Base-by-base conservation (phyloP, 2,113 vertebrate genomes). In the Tragelaphus imberbis region DNA sequence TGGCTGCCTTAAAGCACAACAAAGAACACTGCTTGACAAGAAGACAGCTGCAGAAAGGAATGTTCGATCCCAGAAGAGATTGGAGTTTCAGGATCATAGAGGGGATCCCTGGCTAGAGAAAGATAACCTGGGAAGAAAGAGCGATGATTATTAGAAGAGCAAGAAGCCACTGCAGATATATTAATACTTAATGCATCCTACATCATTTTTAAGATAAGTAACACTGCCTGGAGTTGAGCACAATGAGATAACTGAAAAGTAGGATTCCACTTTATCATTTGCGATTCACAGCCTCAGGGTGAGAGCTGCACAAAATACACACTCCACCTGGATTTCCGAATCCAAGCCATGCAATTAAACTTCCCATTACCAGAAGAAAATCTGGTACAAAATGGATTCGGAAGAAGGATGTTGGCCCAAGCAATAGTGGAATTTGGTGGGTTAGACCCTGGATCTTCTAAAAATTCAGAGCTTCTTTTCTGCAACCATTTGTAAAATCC, bases 121-220 rank as follows among this genome's bases (percentile, higher is more conserved):
- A 58, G 97, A 94, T 47, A 97, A 97, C 79, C 93, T 82, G 71
- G 63, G 36, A 96, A 86, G 47, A 97, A 94, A 89, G 30, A 94
- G 81, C 21, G 89, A 65, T 77, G 95, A 71, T 92, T 98, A 98
- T 95, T 95, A 87, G 97, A 97, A 96, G 19, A 97, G 94, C 51
- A 97, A 65, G 86, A 49, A 98, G 47, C 49, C 49, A 44, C 9
- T 97, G 93, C 59, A 96, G 89, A 68, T 89, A 96, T 14, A 95
- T 90, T 40, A 77, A 77, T 14, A 13, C 71, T 56, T 90, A 90
- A 97, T 91, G 30, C 55, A 93, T 55, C 88, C 97, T 59, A 33
- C 14, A 53, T 97, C 91, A 81, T 47, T 96, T 98, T 97, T 96
- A 96, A 97, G 93, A 94, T 96, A 97, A 95, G 59, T 58, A 91